A percentile compares a stretch with the other conserved stretches of the same genome.
These are phyloP conservation scores for Drosophila anomelani DNA, from an alignment of 2,888 invertebrate genomes.

Conservation along the genomic window DNA sequence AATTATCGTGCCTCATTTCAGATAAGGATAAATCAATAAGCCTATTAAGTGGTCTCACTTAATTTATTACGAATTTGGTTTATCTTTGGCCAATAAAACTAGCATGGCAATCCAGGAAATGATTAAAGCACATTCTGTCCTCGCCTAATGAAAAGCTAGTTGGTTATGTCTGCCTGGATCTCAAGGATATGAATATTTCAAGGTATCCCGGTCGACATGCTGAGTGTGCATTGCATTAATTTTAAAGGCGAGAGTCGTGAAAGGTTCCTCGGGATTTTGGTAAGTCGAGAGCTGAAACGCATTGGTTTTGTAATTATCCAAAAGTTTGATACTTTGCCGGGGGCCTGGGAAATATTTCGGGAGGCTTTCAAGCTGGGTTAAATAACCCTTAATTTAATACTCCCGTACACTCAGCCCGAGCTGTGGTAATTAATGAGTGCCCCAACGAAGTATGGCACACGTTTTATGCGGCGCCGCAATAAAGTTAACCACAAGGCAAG, in stretches of 20 bases:
- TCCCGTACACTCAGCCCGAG: conserved; percentile 26
- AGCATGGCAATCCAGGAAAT: neutral
- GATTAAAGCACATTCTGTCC: neutral
- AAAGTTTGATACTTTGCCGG: conserved; percentile 3
- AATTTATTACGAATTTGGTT: conserved; percentile 10
- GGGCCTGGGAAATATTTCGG: neutral
- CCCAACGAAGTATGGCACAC: conserved; percentile 35
- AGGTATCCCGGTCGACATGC: too few relatives aligned
- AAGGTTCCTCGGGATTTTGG: neutral
- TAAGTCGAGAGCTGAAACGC: neutral
- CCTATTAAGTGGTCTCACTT: conserved; percentile 2
- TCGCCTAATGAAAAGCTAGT: neutral
- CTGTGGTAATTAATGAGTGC: conserved; percentile 54
- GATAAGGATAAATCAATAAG: conserved; percentile 22
- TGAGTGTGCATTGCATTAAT: neutral
- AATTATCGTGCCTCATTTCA: conserved; percentile 8
- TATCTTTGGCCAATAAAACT: conserved; percentile 14
- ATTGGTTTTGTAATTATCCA: conserved; percentile 6
- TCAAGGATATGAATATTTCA: neutral
- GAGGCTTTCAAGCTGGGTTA: conserved; percentile 26
- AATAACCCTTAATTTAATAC: conserved; percentile 32
- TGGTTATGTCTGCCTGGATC: neutral
- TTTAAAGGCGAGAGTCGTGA: neutral
- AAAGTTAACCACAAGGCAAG: conserved; percentile 42
- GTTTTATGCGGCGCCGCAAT: conserved; percentile 29